Base-by-base conservation (phyloP, 2,888 invertebrate species). In the Nemotelus pantherinus region DNA sequence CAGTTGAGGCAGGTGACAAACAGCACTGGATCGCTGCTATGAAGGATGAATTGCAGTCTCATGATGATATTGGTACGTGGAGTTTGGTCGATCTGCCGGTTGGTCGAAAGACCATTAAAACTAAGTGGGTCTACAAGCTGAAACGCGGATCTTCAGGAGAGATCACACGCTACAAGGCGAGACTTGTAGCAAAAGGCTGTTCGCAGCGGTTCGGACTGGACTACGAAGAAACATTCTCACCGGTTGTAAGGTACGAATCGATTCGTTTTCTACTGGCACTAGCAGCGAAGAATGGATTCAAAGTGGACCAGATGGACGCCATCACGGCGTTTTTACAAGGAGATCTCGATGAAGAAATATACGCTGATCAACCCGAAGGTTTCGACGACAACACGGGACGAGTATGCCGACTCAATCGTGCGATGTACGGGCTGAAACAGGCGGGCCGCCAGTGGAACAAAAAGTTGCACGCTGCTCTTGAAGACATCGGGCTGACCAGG, bases 171-270 rank as follows among this genome's bases (percentile, higher is more conserved):
- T n/a, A n/a, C n/a, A n/a, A 25, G 25, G 25, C 25, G 1, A 25
- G 25, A 25, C 25, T 25, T 1, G 25, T 25, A 0, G 25, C 25
- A 25, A 25, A 25, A 25, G 25, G 25, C 0, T 25, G 25, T 65
- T 60, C 77, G 5, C 83, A 84, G 71, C 78, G 72, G 60, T 25
- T 64, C 2, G 81, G 80, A 2, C 74, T 81, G n/a, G 80, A 83
- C 64, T 82, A 81, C 57, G 72, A 44, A 7, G 78, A 81, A 76
- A 80, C 25, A 25, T 25, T 25, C 25, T 25, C 25, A 25, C 25
- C 25, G 25, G 25, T 25, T 0, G 25, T 25, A 0, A 25, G 25
- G 25, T 25, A 25, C 25, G 25, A 25, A 25, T 25, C 25, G 25
- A 25, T 25, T 25, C 25, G 25, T 25, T 25, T 25, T 25, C 25